Base-by-base conservation (phyloP, 2,888 invertebrate genomes). In the Muschampia plurimacula region DNA sequence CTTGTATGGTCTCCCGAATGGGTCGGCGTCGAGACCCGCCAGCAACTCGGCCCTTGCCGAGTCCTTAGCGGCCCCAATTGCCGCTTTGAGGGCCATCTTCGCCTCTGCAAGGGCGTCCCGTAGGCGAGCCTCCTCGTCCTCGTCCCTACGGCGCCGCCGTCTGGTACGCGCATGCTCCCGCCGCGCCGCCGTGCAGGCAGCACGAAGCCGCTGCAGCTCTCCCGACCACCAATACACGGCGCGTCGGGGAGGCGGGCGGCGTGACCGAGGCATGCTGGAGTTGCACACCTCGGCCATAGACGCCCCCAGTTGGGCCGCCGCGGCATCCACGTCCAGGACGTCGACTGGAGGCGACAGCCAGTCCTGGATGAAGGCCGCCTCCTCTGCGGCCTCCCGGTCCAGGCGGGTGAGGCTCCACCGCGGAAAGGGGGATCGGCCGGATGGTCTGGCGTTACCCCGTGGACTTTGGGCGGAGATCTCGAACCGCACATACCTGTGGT, bases 101-200 rank as follows among this genome's bases (percentile, higher is more conserved):
- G 57, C 57, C 28, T 57, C 57, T n/a, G 22, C n/a, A 2, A 57
- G 28, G 28, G 28, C 57, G 10, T 28, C 28, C 57, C 10, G 28
- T 22, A 57, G 57, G 57, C 57, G 57, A 8, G 57, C 57, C 57
- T 57, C 57, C n/a, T 57, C 57, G 28, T 13, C 57, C 57, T 10
- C 22, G 57, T 57, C 57, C 57, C 57, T 57, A 8, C 57, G 57
- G 57, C 57, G 57, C 57, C 57, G 57, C n/a, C 57, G 57, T 9
- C 28, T 13, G 9, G 57, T 22, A 8, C 57, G 28, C 28, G 22
- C 28, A n/a, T 2, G 9, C 9, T 22, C 57, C 57, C 57, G 15
- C 57, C 57, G 28, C 10, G 57, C 57, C 57, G 57, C 28, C 28
- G 57, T 57, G 28, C 57, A 57, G 57, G 57, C 28, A 57, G 28